phyloP scores from a whole-genome alignment of 2,888 invertebrate species.

The Drosophila anomalata region DNA sequence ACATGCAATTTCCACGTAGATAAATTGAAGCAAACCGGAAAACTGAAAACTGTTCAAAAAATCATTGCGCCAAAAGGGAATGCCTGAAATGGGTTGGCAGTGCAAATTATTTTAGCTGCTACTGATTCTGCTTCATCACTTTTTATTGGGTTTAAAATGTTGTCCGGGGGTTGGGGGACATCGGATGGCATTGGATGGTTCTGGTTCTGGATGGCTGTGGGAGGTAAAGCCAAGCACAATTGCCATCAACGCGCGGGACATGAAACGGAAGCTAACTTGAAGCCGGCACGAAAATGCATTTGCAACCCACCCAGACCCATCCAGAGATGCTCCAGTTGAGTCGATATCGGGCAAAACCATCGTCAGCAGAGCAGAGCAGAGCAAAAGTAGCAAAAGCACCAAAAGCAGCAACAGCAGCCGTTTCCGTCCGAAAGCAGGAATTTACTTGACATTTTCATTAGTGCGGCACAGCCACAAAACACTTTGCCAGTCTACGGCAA shows the following conservation, averaged over 20 bases:
- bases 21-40: slow-evolving; percentile 62
- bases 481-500: slow-evolving; percentile 62
- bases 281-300: slow-evolving; percentile 71
- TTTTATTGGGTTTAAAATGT: slow-evolving; percentile 37
- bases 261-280: slow-evolving; percentile 74
- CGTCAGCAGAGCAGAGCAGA: slow-evolving; percentile 6
- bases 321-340: slow-evolving; percentile 77
- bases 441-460: slow-evolving; percentile 83
- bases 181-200: not conserved
- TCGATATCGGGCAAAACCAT: slow-evolving; percentile 71
- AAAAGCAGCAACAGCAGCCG: slow-evolving; percentile 18
- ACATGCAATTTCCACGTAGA: slow-evolving; percentile 83
- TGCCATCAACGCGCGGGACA: slow-evolving; percentile 61
- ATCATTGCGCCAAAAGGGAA: slow-evolving; percentile 16
- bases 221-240: slow-evolving; percentile 48
- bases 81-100: slow-evolving; percentile 36
- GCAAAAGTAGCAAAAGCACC: slow-evolving; percentile 10
- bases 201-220: not conserved
- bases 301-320: slow-evolving; percentile 44
- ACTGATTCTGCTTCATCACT: slow-evolving; percentile 46
- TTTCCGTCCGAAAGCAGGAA: slow-evolving; percentile 82
- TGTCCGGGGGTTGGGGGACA: not conserved
- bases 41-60: slow-evolving; percentile 30
- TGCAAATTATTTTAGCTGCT: slow-evolving; percentile 38
- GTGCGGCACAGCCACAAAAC: slow-evolving; percentile 74